Base-by-base conservation (phyloP, 2,888 invertebrate genomes). In the Protophormia terraenovae region DNA sequence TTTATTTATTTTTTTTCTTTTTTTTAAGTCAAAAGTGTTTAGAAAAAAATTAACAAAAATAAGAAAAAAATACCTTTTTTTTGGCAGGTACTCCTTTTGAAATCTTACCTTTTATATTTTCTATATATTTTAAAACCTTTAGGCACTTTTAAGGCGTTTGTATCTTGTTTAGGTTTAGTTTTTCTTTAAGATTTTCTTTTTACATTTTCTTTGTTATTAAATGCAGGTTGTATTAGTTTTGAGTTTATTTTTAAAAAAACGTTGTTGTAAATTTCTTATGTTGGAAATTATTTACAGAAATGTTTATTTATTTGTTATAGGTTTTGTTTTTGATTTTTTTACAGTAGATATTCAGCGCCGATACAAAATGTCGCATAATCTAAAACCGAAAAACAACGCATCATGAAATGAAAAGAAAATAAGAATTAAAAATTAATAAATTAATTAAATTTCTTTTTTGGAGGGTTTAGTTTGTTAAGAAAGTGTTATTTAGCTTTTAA, bases 341-440 rank as follows among this genome's bases (percentile, higher is more conserved):
- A 92, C 90, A 92, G 93, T 89, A 92, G 92, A 91, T 92, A 92
- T 90, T 92, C 92, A 88, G 93, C 92, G 89, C 92, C 92, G 92
- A 92, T 93, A 93, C 93, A 92, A 93, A 92, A 92, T 91, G 92
- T 92, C 89, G 92, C 92, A 90, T 92, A 92, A 92, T 92, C 93
- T 92, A 92, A 91, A 92, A 89, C 90, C 90, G 89, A 90, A 90
- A 92, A 91, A 89, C 88, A 89, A 89, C 71, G 71, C 82, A 85
- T 85, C 89, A 91, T 92, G 91, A 91, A 91, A 91, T 90, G 90
- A 92, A 92, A 92, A 88, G 89, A 91, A 88, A 90, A 91, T 88
- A 90, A 90, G 88, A 88, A 88, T 88, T 84, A 86, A 80, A 88
- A 80, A 72, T 82, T 78, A 66, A 84, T 72, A 78, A 79, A 75